Conservation (phyloP, 2,113 vertebrate genomes). For the Elephantulus edwardii region DNA sequence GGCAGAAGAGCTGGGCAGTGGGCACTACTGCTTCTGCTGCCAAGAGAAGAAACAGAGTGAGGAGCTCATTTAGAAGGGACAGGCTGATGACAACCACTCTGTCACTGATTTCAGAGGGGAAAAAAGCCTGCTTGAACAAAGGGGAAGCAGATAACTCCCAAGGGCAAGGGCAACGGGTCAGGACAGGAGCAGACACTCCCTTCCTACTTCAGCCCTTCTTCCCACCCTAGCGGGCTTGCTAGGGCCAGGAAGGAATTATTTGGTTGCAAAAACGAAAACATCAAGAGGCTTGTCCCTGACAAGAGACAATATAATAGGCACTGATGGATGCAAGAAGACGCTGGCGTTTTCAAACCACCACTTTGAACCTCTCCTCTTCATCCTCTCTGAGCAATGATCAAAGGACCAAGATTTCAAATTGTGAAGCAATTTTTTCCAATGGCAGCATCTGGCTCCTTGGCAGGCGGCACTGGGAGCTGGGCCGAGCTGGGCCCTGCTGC, state of each 20-base stretch:
- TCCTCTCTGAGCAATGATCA: constrained; percentile 80
- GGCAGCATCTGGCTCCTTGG: constrained; percentile 85
- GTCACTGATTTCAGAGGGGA: background rate
- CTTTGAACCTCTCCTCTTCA: constrained; percentile 77
- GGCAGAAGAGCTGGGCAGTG: background rate
- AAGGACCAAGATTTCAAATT: constrained; percentile 84
- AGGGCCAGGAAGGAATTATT: constrained; percentile 22
- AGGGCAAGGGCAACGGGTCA: background rate
- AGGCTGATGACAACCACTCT: background rate
- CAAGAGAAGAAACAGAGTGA: background rate
- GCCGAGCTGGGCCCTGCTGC: constrained; percentile 55
- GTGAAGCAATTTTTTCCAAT: constrained; percentile 86
- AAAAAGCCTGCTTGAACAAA: background rate
- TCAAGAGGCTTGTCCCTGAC: constrained; percentile 59
- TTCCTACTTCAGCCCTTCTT: background rate
- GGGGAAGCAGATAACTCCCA: background rate
- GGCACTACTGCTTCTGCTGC: rapidly evolving
- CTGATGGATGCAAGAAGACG: constrained; percentile 74
- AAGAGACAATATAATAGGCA: constrained; percentile 65
- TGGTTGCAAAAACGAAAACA: constrained; percentile 61
- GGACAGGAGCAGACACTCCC: background rate
- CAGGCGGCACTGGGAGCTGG: constrained; percentile 46
- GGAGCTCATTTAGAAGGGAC: background rate
- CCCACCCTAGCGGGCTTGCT: background rate
- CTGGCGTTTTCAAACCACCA: constrained; percentile 73